Evolutionary conservation across 2,888 invertebrate genomes (phyloP).

Genomic region (Mesoligia furuncula): DNA sequence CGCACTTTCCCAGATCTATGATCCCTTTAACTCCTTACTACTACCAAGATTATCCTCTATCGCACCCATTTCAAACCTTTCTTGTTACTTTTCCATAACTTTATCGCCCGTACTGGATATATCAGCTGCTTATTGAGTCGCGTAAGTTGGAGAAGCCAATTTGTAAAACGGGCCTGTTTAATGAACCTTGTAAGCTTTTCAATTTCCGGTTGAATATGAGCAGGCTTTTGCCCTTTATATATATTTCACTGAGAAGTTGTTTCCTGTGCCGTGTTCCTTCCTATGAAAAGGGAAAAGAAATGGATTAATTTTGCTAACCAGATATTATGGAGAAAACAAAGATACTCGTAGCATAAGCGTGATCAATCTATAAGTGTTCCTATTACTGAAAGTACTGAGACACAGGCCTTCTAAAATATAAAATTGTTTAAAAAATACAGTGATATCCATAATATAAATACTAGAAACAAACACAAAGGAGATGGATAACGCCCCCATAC

Average conservation of each 20-base stretch:
- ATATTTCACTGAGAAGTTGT: conserved; percentile 8
- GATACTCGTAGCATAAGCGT: too few relatives aligned
- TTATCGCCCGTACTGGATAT: conserved; percentile 41
- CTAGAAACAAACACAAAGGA: too few relatives aligned
- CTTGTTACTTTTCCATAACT: conserved; percentile 22
- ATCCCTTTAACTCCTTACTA: not conserved
- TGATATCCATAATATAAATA: too few relatives aligned
- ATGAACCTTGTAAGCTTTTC: conserved; percentile 52
- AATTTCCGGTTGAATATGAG: conserved; percentile 48
- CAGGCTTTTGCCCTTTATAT: conserved; percentile 35
- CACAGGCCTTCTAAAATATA: too few relatives aligned
- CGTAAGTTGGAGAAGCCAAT: conserved; percentile 53
- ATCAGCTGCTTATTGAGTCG: conserved; percentile 54
- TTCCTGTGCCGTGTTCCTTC: not conserved
- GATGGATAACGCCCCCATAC: too few relatives aligned
- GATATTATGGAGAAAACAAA: too few relatives aligned
- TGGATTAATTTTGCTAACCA: not conserved
- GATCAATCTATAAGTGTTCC: too few relatives aligned
- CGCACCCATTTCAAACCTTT: conserved; percentile 31
- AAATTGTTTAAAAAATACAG: too few relatives aligned
- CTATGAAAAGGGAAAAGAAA: not conserved
- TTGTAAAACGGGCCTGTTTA: conserved; percentile 47
- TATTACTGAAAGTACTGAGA: too few relatives aligned
- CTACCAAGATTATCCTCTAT: not conserved
- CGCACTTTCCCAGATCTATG: not conserved